Conservation (phyloP, 2,888 invertebrate genomes). For the Cephonodes hylas region DNA sequence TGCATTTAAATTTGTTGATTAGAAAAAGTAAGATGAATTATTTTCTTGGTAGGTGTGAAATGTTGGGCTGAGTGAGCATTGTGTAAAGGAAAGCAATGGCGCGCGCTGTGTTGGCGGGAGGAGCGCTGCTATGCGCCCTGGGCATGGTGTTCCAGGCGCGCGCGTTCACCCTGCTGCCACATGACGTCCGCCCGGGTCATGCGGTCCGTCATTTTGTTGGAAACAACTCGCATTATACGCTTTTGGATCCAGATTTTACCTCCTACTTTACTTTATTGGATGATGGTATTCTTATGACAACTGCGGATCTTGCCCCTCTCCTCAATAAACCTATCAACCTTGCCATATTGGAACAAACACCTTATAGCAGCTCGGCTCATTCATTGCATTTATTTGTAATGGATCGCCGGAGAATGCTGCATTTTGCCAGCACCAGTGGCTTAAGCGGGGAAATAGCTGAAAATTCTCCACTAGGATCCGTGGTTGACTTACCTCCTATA, state of each 20-base stretch:
- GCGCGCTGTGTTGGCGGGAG: slow-evolving; percentile 63
- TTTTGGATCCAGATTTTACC: slow-evolving; percentile 89
- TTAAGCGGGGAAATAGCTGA: slow-evolving; percentile 87
- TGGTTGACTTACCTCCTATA: slow-evolving; percentile 86
- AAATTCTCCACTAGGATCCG: slow-evolving; percentile 87
- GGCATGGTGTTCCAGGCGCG: slow-evolving; percentile 53
- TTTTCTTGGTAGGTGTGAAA: slow-evolving; percentile 64
- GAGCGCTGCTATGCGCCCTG: slow-evolving; percentile 65
- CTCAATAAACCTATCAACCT: slow-evolving; percentile 91
- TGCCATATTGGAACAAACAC: slow-evolving; percentile 90
- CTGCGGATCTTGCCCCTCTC: slow-evolving; percentile 90
- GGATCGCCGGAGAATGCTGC: slow-evolving; percentile 90
- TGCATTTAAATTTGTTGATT: slow-evolving; percentile 19
- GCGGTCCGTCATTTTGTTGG: slow-evolving; percentile 89
- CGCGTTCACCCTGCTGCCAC: slow-evolving; percentile 87
- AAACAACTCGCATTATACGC: slow-evolving; percentile 77
- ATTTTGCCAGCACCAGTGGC: slow-evolving; percentile 84
- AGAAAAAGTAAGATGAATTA: slow-evolving; percentile 2
- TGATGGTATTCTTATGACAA: slow-evolving; percentile 95
- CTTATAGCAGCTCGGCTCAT: slow-evolving; percentile 90
- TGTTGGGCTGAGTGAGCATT: slow-evolving; percentile 59
- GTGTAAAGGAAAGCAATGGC: slow-evolving; percentile 55
- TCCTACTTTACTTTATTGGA: slow-evolving; percentile 93
- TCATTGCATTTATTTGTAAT: slow-evolving; percentile 90
- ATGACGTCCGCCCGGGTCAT: slow-evolving; percentile 94